Base-by-base conservation (phyloP, 1,140 invertebrate genomes). In the Amyelois transitella region DNA sequence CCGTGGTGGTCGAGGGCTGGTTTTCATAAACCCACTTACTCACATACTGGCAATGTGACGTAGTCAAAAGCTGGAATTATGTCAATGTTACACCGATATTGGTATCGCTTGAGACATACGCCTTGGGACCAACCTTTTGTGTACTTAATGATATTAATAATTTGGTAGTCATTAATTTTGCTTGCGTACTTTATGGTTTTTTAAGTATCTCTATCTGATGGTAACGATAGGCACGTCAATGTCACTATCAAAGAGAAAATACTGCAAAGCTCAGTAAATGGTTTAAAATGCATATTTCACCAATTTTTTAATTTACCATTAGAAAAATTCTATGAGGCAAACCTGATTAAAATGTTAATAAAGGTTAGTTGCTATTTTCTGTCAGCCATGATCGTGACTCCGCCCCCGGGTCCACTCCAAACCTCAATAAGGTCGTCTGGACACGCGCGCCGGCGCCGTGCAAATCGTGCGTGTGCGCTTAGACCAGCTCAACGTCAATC, bases 391-490 rank as follows among this genome's bases (percentile, higher is more conserved):
- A n/a, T 6, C 25, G 25, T 28, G 25, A 28, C 25, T 28, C 2
- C 25, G 25, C 25, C 25, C 25, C 12, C 25, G 25, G 25, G 7
- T 28, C 25, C 25, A 10, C 25, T 28, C 25, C 25, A 28, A 28
- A 28, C 25, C 25, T 3, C 22, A 28, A 28, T 28, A 28, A 28
- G 25, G 25, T 12, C 25, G 25, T 28, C 25, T 28, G 25, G 25
- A 28, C 60, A 59, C 60, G 58, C 64, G 70, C 73, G 77, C 76
- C 68, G 76, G 74, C 77, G 81, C 72, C 77, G 75, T 56, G 25
- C 67, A 59, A 65, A 52, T 71, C 72, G 66, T 72, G 73, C 73
- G 74, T 71, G 66, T 52, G 60, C 58, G 64, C 55, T 60, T 63
- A 54, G 51, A 53, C 38, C n/a, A 49, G 18, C 52, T 45, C 55